Evolutionary conservation across 1,140 invertebrate species (phyloP), one percentile per base, ranked within the genome.

Genomic region (Triops cancriformis): DNA sequence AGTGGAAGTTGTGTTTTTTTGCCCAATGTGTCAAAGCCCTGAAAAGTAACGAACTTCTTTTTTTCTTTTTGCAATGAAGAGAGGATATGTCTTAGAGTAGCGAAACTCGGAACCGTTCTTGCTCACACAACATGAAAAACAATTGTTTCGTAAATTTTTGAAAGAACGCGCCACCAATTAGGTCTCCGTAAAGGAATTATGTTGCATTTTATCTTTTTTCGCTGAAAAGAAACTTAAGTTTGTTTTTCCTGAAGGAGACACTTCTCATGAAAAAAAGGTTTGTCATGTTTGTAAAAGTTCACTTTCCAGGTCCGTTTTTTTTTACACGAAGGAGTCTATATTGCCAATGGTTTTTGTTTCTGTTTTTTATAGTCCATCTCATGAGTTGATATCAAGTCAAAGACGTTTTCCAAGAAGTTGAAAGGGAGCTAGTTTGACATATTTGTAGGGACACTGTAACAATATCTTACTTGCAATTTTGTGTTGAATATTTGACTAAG

Each of bases 21-120:
- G 51, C 51, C 51, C 51, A 64, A 64, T 64, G 51, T 64, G 51
- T 64, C 51, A 64, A 64, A 64, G 51, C 51, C 51, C 51, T 64
- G 51, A 64, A 64, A 64, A 5, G 6, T 23, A n/a, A 64, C 14
- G 45, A 64, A 64, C 51, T 12, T 37, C 7, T 4, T 37, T 37
- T 37, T 37, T 37, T 37, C 2, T 4, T 45, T 64, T 64, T 9
- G 51, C 14, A 64, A 23, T 64, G 51, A 23, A 23, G 51, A 14
- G 18, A 64, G 51, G 51, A 23, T 6, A 23, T n/a, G 51, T 64
- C 31, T 64, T 64, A 64, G 51, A n/a, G 14, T 64, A 64, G 23
- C 51, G 51, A 23, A 64, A 64, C 31, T 37, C 51, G 51, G 51
- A n/a, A 64, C 14, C 51, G 51, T 64, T 37, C 51, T 64, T 64